Conservation (phyloP, 2,888 invertebrate species). For the Lithophane socia region DNA sequence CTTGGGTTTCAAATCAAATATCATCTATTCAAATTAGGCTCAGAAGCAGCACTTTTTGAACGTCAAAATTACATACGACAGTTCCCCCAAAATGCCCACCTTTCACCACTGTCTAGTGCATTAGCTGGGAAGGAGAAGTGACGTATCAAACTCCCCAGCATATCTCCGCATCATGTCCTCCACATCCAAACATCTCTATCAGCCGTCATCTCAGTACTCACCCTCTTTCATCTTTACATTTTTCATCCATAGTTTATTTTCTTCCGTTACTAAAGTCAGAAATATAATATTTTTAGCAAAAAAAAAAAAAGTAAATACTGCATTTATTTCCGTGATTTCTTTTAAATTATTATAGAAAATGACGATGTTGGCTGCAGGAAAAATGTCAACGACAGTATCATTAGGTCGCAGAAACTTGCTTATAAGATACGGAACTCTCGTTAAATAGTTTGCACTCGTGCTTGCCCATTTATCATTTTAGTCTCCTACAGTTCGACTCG, state of each 20-base stretch:
- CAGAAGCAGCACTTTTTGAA: background rate
- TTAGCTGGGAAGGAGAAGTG: background rate
- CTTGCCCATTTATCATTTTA: conserved; percentile 38
- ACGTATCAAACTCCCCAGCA: background rate
- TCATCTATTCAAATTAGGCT: background rate
- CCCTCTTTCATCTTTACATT: background rate
- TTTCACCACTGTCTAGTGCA: background rate
- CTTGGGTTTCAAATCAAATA: background rate
- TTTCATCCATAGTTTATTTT: background rate
- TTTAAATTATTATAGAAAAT: conserved; percentile 28
- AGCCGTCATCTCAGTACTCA: background rate
- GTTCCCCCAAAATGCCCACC: too few species aligned
- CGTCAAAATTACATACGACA: background rate
- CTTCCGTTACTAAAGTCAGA: background rate
- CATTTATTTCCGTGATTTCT: background rate
- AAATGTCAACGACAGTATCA: background rate
- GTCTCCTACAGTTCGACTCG: background rate
- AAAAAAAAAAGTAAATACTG: background rate
- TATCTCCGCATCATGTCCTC: background rate
- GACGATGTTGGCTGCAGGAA: background rate
- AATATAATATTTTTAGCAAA: background rate
- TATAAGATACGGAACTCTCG: conserved; percentile 35
- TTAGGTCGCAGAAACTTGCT: conserved; percentile 12
- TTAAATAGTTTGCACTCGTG: conserved; percentile 18
- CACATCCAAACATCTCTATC: background rate